phyloP scores from a whole-genome alignment of 2,113 vertebrate species.

The Leptobrachium ailaonicum region DNA sequence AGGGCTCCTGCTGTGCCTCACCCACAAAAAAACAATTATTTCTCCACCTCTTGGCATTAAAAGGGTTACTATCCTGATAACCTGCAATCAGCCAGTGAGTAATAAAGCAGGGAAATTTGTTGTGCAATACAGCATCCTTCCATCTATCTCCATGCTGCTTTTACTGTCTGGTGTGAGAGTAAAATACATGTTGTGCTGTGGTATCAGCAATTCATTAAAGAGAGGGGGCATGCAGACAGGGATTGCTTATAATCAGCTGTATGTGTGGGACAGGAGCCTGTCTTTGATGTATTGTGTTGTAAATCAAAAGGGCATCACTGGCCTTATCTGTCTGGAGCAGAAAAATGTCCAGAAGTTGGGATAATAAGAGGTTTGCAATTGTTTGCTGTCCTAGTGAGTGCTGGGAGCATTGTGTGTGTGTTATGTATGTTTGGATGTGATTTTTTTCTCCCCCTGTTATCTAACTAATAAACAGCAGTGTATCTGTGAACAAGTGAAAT shows the following conservation, averaged over 20 bases:
- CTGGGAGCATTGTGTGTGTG: neutral
- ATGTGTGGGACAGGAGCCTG: neutral
- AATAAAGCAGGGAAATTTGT: too few species aligned
- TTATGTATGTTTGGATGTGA: too few species aligned
- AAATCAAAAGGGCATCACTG: slow-evolving; percentile 8
- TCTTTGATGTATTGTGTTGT: slow-evolving; percentile 22
- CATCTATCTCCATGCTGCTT: neutral
- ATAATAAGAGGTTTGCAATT: neutral
- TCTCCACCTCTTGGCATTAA: too few species aligned
- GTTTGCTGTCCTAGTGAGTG: neutral
- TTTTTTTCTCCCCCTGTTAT: neutral
- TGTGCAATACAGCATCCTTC: too few species aligned
- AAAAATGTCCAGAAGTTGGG: neutral
- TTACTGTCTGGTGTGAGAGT: neutral
- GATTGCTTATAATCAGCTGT: neutral
- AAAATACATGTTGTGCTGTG: neutral
- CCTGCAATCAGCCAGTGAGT: too few species aligned
- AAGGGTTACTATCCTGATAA: too few species aligned
- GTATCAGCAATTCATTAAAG: slow-evolving; percentile 12
- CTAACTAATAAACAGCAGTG: slow-evolving; percentile 24
- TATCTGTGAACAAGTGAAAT: slow-evolving; percentile 36
- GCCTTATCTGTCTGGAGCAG: slow-evolving; percentile 32
- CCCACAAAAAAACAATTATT: too few species aligned
- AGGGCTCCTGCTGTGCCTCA: too few species aligned
- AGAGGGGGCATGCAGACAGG: neutral